Percentiles rank a stretch among this genome's conserved stretches.
Conservation (phyloP, 2,888 invertebrate species). For the Drosophila tanythrix region DNA sequence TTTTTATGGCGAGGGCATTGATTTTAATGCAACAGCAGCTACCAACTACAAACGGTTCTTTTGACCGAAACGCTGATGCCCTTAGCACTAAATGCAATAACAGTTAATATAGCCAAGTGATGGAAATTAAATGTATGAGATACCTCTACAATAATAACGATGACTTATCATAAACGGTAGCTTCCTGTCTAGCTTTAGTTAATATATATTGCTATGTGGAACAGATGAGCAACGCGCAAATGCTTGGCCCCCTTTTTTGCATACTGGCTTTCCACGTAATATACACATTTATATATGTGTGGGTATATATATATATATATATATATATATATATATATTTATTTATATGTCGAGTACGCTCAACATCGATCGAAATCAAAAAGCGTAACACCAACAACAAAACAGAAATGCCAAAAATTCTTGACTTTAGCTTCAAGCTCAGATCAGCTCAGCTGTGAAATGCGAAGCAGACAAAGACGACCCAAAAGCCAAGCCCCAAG, state of each 20-base stretch:
- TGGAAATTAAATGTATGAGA: not conserved
- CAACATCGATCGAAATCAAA: constrained; percentile 79
- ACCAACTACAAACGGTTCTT: constrained; percentile 5
- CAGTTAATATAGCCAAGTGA: not conserved
- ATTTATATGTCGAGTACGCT: constrained; percentile 56
- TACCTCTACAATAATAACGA: not conserved
- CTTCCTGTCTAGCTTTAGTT: constrained; percentile 5
- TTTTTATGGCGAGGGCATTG: constrained; percentile 62
- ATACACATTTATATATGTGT: constrained; percentile 5
- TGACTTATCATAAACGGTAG: not conserved
- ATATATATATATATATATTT: constrained; percentile 48
- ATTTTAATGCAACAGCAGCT: constrained; percentile 49
- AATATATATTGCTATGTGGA: constrained; percentile 6
- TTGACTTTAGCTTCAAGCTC: constrained; percentile 39
- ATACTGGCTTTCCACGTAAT: constrained; percentile 42
- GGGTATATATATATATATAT: constrained; percentile 36
- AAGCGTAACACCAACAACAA: constrained; percentile 80
- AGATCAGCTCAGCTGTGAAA: constrained; percentile 62
- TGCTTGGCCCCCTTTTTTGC: constrained; percentile 60
- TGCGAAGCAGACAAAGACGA: constrained; percentile 39
- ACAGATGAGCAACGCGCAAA: constrained; percentile 71
- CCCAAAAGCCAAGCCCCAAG: constrained; percentile 35
- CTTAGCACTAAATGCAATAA: constrained; percentile 11
- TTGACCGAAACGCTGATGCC: constrained; percentile 28
- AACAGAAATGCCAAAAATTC: constrained; percentile 74